Evolutionary conservation across 2,888 invertebrate genomes (phyloP).

Genomic region (Microctonus hyperodae): DNA sequence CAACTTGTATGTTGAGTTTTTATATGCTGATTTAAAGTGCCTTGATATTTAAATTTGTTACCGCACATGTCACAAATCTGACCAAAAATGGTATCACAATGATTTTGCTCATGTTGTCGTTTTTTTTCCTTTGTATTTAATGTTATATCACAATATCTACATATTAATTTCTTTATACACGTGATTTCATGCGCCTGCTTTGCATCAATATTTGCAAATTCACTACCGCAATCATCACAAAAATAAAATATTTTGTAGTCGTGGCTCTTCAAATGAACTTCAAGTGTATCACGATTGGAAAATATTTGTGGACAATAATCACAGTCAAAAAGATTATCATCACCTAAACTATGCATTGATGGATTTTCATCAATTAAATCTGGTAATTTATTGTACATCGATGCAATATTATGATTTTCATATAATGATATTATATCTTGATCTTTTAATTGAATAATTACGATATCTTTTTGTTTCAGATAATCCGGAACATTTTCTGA

Average conservation of each 20-base stretch:
- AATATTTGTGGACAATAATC: conserved; percentile 58
- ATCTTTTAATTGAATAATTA: conserved; percentile 55
- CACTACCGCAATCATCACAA: conserved; percentile 58
- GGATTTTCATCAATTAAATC: conserved; percentile 46
- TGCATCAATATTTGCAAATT: conserved; percentile 56
- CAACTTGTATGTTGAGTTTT: conserved; percentile 59
- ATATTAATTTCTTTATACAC: conserved; percentile 56
- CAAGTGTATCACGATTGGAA: conserved; percentile 48
- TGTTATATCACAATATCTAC: conserved; percentile 54
- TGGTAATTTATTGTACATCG: conserved; percentile 42
- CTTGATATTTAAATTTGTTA: conserved; percentile 60
- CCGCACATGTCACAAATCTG: conserved; percentile 60
- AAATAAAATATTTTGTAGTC: conserved; percentile 57
- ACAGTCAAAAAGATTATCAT: conserved; percentile 51
- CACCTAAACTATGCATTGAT: conserved; percentile 44
- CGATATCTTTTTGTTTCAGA: conserved; percentile 56
- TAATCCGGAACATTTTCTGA: conserved; percentile 57
- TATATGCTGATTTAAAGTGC: conserved; percentile 59
- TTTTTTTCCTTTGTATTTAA: conserved; percentile 60
- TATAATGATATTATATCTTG: conserved; percentile 57
- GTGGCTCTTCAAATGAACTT: conserved; percentile 56
- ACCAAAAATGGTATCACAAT: conserved; percentile 56
- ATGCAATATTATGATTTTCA: conserved; percentile 50
- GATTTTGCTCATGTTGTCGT: conserved; percentile 60
- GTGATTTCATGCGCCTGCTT: conserved; percentile 53